Percentiles rank a stretch among this genome's conserved stretches.
These are phyloP conservation scores for Scortum barcoo DNA, from an alignment of 2,113 vertebrate genomes.

Conservation along the genomic window DNA sequence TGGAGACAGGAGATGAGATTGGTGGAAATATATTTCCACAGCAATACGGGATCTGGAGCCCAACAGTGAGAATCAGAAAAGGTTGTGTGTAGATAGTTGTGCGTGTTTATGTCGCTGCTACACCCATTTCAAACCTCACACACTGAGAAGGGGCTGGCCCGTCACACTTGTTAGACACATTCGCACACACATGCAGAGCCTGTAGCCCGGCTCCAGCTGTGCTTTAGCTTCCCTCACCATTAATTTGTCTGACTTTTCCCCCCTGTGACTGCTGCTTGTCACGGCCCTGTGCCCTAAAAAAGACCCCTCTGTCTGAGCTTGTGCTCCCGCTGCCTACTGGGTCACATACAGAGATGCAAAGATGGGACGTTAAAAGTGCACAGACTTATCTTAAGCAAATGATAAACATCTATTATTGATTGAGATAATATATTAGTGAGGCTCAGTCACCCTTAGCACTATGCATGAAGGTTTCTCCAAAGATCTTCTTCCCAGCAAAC, in stretches of 20 bases:
- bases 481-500: not conserved
- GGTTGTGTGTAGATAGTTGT: conserved; percentile 17
- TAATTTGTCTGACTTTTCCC: conserved; percentile 48
- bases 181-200: not conserved
- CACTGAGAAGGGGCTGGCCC: conserved; percentile 16
- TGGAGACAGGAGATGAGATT: not conserved
- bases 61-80: not conserved
- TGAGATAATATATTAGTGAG: not conserved
- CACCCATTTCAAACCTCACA: conserved; percentile 13
- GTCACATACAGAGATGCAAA: not conserved
- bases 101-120: conserved; percentile 26
- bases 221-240: conserved; percentile 44
- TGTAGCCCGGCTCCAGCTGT: conserved; percentile 51
- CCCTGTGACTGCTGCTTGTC: conserved; percentile 33
- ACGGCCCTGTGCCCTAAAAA: conserved; percentile 16
- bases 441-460: not conserved
- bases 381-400: too few relatives aligned
- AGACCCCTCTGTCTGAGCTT: not conserved
- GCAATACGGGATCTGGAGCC: conserved; percentile 3
- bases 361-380: not conserved
- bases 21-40: not conserved
- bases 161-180: conserved; percentile 33
- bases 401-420: not conserved
- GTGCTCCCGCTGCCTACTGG: not conserved
- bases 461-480: not conserved